Base-by-base conservation (phyloP, 2,797 vertebrate genomes). In the Pogoniulus pusillus region DNA sequence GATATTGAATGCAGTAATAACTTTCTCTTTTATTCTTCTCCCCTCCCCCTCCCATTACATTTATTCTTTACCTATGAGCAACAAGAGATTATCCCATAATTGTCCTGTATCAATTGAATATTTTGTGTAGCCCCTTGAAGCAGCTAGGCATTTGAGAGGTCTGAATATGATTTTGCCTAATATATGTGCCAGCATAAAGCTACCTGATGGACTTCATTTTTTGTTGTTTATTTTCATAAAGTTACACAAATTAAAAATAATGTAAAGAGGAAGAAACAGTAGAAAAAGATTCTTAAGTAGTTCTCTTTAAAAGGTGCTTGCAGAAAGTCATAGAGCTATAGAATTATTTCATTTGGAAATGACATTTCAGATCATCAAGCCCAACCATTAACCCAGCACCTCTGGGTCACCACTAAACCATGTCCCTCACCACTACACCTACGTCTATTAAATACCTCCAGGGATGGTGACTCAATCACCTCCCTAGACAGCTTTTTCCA, bases 1-100 rank as follows among this genome's bases (percentile, higher is more conserved):
- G 49, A 93, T 53, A 64, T 57, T 77, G 39, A 85, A 68, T 70
- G 70, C 30, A 88, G 16, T 65, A 76, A 91, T 82, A 90, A 84
- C 18, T 45, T 87, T 75, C 1, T 27, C 75, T 71, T 49, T 69
- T 12, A 6, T 23, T 47, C 43, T 47, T 49, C 22, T 47, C 75
- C 63, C 10, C 82, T 70, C 41, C 27, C 17, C 19, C 91, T 89
- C 58, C 22, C 6, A 6, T 76, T 93, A 82, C 84, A 70, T 93
- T 93, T 84, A 88, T 82, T 82, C 43, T 70, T 79, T 74, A 71
- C 54, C 79, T 84, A 51, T 30, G 27, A 92, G 32, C 34, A 80
- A 37, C 27, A 45, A 45, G 41, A 88, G 58, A 82, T 93, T 82
- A 94, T 71, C 17, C 17, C n/a, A 26, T 73, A 89, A 87, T 63